Conservation (phyloP, 2,797 vertebrate genomes). For the Siniperca undulata region DNA sequence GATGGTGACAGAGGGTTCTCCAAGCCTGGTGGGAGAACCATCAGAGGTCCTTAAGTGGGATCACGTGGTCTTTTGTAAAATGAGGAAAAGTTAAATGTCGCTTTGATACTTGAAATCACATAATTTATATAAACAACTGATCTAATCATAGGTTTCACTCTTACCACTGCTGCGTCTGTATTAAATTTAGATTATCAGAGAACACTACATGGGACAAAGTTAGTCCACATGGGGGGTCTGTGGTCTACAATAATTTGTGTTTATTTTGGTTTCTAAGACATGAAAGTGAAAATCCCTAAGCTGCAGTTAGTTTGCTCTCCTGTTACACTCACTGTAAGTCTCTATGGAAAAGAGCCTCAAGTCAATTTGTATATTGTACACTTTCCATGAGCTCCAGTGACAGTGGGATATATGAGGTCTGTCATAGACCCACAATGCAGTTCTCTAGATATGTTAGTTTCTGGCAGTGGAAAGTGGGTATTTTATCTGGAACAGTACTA, state of each 20-base stretch:
- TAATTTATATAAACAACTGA: slow-evolving; percentile 49
- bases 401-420: slow-evolving; percentile 38
- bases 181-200: slow-evolving; percentile 53
- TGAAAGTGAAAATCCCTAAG: slow-evolving; percentile 80
- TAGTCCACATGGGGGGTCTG: slow-evolving; percentile 66
- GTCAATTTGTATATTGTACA: slow-evolving; percentile 61
- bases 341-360: slow-evolving; percentile 56
- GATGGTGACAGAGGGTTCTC: slow-evolving; percentile 1
- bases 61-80: slow-evolving; percentile 19
- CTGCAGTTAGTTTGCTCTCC: slow-evolving; percentile 79
- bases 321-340: slow-evolving; percentile 63
- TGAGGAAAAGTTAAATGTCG: slow-evolving; percentile 26
- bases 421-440: slow-evolving; percentile 25
- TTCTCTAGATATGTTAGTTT: slow-evolving; percentile 16
- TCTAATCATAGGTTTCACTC: slow-evolving; percentile 40
- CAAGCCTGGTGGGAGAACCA: slow-evolving; percentile 17
- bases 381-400: slow-evolving; percentile 53
- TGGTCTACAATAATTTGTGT: slow-evolving; percentile 76
- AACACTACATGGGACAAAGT: slow-evolving; percentile 23
- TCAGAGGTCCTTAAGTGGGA: slow-evolving; percentile 8
- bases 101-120: slow-evolving; percentile 41
- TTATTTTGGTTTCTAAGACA: slow-evolving; percentile 76
- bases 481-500: neutral
- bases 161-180: slow-evolving; percentile 23
- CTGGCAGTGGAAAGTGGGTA: neutral